phyloP scores from a whole-genome alignment of 2,797 vertebrate species.

The Myripristis murdjan region DNA sequence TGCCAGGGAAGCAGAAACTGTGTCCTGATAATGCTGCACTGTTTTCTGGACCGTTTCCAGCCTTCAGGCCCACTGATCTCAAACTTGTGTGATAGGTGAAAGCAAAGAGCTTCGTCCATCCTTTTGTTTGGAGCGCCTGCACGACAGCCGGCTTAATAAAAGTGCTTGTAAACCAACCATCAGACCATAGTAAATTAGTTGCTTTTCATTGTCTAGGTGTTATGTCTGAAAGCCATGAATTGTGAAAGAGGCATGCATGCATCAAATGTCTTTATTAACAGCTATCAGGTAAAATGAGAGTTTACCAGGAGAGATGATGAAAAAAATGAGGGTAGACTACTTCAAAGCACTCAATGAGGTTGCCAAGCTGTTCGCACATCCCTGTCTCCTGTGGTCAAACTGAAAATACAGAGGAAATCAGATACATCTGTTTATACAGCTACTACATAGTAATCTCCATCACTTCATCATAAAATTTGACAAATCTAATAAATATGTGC shows the following conservation, averaged over 20 bases:
- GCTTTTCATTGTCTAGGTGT: conserved; percentile 49
- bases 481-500: neutral
- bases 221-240: conserved; percentile 45
- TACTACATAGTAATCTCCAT: conserved; percentile 37
- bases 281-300: conserved; percentile 60
- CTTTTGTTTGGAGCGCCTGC: conserved; percentile 53
- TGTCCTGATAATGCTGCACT: conserved; percentile 78
- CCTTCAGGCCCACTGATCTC: conserved; percentile 72
- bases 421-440: conserved; percentile 50
- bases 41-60: conserved; percentile 76
- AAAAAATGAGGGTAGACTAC: conserved; percentile 70
- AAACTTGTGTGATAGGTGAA: conserved; percentile 70
- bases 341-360: conserved; percentile 77
- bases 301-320: conserved; percentile 65
- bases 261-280: conserved; percentile 66
- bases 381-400: conserved; percentile 68
- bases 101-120: conserved; percentile 53
- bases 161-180: conserved; percentile 36
- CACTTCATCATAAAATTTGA: conserved; percentile 13
- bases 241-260: conserved; percentile 37
- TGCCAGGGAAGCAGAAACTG: conserved; percentile 83
- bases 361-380: conserved; percentile 78
- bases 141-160: conserved; percentile 45
- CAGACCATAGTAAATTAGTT: conserved; percentile 50
- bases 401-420: conserved; percentile 68